Percentiles rank a stretch among this genome's conserved stretches.
phyloP scores from a whole-genome alignment of 2,888 invertebrate species.

The Epinotia brunnichana region DNA sequence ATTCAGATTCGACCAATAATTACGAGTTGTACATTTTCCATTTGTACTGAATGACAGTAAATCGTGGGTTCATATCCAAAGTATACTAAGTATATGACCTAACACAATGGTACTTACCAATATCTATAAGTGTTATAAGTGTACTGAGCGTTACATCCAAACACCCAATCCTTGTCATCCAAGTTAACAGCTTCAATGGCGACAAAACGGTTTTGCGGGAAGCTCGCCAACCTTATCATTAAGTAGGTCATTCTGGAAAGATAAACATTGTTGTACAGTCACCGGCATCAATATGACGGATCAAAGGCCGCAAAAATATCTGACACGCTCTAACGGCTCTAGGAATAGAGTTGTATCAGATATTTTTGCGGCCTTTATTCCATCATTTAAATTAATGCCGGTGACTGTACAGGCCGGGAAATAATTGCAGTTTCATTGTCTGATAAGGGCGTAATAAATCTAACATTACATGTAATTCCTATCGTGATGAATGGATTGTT shows the following conservation, averaged over 20 bases:
- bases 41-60: no score
- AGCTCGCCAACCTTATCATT: conserved; percentile 85
- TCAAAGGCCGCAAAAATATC: no score
- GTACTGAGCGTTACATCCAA: conserved; percentile 87
- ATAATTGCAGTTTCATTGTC: conserved; percentile 13
- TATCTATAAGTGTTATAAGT: conserved; percentile 81
- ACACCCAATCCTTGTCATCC: conserved; percentile 89
- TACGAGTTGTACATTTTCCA: no score
- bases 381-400: no score
- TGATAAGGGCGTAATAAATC: conserved; percentile 22
- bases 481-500: conserved; percentile 6
- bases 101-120: no score
- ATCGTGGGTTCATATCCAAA: no score
- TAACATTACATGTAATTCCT: conserved; percentile 9
- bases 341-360: no score
- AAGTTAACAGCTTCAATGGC: conserved; percentile 88
- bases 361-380: no score
- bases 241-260: conserved; percentile 80
- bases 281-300: background rate
- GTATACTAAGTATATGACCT: no score
- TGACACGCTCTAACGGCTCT: no score
- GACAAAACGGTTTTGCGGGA: conserved; percentile 83
- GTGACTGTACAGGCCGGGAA: no score
- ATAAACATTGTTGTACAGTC: conserved; percentile 16
- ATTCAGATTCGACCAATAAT: no score